These are phyloP conservation scores for Anolis sagrei DNA, from an alignment of 2,113 vertebrate species.

Conservation along the genomic window DNA sequence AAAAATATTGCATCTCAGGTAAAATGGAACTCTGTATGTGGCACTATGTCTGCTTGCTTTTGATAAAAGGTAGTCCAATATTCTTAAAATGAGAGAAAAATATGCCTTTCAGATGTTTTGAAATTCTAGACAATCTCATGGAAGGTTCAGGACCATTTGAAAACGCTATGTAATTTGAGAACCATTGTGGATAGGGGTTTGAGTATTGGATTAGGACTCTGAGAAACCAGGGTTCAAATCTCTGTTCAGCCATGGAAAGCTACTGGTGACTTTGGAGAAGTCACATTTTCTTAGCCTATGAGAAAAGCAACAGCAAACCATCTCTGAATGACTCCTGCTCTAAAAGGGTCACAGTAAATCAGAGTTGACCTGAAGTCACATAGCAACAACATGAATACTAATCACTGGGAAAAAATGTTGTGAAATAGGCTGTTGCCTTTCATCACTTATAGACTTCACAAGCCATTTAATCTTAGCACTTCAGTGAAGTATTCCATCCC, in stretches of 20 bases:
- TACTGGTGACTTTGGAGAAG: too few relatives aligned
- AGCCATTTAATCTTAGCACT: neutral
- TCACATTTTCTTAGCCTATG: too few relatives aligned
- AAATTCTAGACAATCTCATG: neutral
- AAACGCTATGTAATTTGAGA: neutral
- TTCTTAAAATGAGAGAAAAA: neutral
- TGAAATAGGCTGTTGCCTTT: neutral
- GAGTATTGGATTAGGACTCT: neutral
- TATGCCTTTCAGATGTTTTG: neutral
- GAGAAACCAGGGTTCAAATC: too few relatives aligned
- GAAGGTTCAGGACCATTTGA: neutral
- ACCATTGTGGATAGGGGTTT: neutral
- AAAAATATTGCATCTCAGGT: neutral
- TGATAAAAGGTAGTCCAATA: neutral
- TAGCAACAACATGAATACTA: neutral
- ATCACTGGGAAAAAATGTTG: neutral
- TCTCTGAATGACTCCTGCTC: too few relatives aligned
- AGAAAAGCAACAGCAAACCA: too few relatives aligned
- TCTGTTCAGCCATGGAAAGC: too few relatives aligned
- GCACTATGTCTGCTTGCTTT: neutral
- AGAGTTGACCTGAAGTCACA: neutral
- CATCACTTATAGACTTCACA: neutral
- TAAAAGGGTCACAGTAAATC: neutral
- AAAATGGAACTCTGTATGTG: neutral
- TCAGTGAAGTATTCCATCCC: neutral